phyloP scores from a whole-genome alignment of 2,888 invertebrate genomes.

The Pristionchus entomophagus region DNA sequence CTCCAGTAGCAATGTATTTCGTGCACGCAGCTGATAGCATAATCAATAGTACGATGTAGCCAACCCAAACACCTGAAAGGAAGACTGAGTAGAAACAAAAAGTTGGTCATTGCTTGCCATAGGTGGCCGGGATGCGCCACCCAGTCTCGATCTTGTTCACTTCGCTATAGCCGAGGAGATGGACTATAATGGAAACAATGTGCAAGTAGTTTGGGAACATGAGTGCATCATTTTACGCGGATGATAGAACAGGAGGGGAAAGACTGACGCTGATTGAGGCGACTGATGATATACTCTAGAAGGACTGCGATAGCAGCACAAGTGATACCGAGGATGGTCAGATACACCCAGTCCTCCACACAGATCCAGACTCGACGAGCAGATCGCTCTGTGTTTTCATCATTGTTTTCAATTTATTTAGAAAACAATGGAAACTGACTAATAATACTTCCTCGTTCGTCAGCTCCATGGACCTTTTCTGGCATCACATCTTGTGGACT shows the following conservation, averaged over 20 bases:
- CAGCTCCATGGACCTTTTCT: not conserved
- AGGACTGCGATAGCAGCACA: conserved; percentile 4
- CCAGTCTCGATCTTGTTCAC: conserved; percentile 1
- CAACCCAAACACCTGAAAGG: conserved; percentile 21
- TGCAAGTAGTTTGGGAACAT: not conserved
- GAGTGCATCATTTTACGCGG: not conserved
- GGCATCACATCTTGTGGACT: not conserved
- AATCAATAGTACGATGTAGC: not conserved
- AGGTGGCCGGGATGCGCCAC: conserved; percentile 25
- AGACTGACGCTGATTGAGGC: conserved; percentile 1
- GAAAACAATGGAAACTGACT: not conserved
- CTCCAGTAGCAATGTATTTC: conserved; percentile 2
- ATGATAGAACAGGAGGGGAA: not conserved
- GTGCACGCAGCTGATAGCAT: conserved; percentile 9
- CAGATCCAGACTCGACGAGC: not conserved
- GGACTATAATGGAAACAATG: not conserved
- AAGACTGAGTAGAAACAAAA: not conserved
- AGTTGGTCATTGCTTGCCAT: not conserved
- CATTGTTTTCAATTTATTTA: too few species aligned
- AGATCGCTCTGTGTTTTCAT: not conserved
- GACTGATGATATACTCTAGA: conserved; percentile 20
- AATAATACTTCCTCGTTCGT: not conserved
- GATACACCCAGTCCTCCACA: conserved; percentile 33
- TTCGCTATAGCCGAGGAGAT: conserved; percentile 1
- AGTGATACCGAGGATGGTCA: not conserved